Base-by-base conservation (phyloP, 1,140 invertebrate species). In the Atta colombica region DNA sequence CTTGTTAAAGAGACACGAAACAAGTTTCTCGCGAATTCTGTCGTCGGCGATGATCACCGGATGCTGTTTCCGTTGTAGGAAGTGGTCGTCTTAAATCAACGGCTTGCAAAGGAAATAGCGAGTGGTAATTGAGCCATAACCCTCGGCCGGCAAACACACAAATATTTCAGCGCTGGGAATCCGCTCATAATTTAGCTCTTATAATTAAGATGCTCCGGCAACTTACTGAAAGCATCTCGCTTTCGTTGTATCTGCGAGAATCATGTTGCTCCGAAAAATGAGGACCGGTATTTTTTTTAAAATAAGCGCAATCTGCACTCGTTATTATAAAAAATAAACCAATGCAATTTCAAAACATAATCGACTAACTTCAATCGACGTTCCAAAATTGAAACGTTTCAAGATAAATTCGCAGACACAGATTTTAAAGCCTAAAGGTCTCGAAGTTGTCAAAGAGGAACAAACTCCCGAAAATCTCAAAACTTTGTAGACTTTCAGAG, bases 51-150 rank as follows among this genome's bases (percentile, higher is more conserved):
- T 75, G 88, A 74, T 85, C 80, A 25, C 55, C 68, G 80, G 75
- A 75, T 60, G 75, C 86, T 61, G 60, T 77, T 72, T 71, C 77
- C 77, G 87, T 74, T 84, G 88, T 77, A 87, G 88, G 86, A 90
- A 91, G 87, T 74, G 87, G 92, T 85, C 92, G 86, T 80, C 90
- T 93, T 94, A 94, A 94, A 94, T 94, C 93, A 94, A 92, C 92
- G 92, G 39, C 91, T 91, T 85, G 92, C 92, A 91, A 92, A 94
- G 94, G 89, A 93, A 94, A 94, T 93, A 92, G 92, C 93, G 55
- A 94, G 93, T 92, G 92, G 92, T 94, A 94, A 94, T 94, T 94
- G 94, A 94, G 93, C 93, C 93, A 91, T 94, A 94, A 94, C 89
- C 94, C 92, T 91, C 91, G 90, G 72, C 90, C 90, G 89, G 90